phyloP scores from a whole-genome alignment of 1,140 invertebrate genomes.

The Heterodera carotae region DNA sequence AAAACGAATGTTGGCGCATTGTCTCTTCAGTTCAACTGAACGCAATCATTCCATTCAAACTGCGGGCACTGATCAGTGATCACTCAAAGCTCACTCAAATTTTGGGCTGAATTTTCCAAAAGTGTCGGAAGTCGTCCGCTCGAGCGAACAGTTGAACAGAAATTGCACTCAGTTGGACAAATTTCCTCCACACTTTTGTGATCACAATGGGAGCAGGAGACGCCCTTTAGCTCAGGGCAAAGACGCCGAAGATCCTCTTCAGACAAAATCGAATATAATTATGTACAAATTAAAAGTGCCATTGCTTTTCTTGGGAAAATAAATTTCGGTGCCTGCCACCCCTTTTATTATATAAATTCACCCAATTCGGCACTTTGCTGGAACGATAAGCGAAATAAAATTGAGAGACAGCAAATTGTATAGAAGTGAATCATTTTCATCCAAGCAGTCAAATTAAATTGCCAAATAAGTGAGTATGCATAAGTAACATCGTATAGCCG shows the following conservation, averaged over 20 bases:
- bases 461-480: too few relatives aligned
- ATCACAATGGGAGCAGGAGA: slow-evolving; percentile 19
- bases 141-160: slow-evolving; percentile 2
- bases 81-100: neutral
- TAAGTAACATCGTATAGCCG: too few relatives aligned
- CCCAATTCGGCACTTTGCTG: slow-evolving; percentile 16
- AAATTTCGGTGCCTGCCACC: too few relatives aligned
- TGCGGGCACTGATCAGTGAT: neutral
- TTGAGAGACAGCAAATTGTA: neutral
- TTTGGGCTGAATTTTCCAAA: neutral
- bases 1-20: neutral
- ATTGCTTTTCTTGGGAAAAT: too few relatives aligned
- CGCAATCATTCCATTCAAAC: neutral
- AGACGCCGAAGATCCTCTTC: slow-evolving; percentile 16
- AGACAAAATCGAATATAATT: neutral
- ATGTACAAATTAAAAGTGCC: neutral
- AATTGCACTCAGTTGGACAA: slow-evolving; percentile 22
- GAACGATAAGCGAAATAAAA: neutral
- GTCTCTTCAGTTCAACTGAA: neutral
- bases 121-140: neutral
- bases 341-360: too few relatives aligned
- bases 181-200: slow-evolving; percentile 32
- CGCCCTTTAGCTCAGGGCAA: slow-evolving; percentile 15
- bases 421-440: neutral
- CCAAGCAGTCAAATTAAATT: too few relatives aligned